Base-by-base conservation (phyloP, 2,797 vertebrate species). In the Acanthopagrus latus region DNA sequence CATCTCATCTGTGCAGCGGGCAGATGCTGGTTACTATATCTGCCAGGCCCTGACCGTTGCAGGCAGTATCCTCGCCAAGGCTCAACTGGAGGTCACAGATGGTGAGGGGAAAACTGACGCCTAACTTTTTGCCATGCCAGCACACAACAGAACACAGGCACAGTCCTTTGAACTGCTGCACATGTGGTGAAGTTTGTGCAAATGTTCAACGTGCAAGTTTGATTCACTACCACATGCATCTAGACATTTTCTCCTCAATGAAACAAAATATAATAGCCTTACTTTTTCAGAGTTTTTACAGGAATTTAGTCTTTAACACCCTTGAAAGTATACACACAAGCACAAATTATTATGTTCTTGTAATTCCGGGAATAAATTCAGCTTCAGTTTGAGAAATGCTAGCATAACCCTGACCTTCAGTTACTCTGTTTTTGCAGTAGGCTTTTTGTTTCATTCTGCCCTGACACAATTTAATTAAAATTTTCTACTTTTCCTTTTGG, bases 1-100 rank as follows among this genome's bases (percentile, higher is more conserved):
- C 81, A 98, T 99, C 89, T 94, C 96, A 64, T 96, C 96, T 77
- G 97, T 99, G 87, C 98, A 99, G 88, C 94, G 97, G n/a, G 93
- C 96, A 41, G 98, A 99, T 60, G 96, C 96, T 0, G 98, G 98
- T 62, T 99, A 97, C 93, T 99, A 99, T 88, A 98, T 99, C 93
- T 99, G 98, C 94, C 98, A 99, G 93, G 98, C 98, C 1, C 94
- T 99, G 86, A 99, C 98, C 0, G 97, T 99, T 84, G 98, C 98
- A 57, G 98, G 98, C 90, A 99, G 98, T 89, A 99, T 99, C 89
- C 96, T 99, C 84, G 98, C 98, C 92, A 99, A 99, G 90, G 98
- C 98, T 86, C 98, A 99, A 91, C 95, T 99, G 94, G 98, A 99
- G 94, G 98, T 99, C 94, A 99, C 98, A 91, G 98, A 99, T 91